phyloP scores from a whole-genome alignment of 1,140 invertebrate species.

The Drosophila rhopaloa region DNA sequence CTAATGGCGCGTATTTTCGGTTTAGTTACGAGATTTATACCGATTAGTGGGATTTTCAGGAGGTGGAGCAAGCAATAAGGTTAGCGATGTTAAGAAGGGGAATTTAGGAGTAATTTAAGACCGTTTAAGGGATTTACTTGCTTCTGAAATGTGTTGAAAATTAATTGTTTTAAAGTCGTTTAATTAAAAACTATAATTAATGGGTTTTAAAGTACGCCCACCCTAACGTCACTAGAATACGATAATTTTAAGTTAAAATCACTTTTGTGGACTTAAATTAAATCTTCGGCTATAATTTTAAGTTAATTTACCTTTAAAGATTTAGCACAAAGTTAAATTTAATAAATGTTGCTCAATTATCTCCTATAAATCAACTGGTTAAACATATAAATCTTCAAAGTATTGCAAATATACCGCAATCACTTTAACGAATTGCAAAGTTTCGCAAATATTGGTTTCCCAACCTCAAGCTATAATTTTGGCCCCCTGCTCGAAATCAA shows the following conservation, averaged over 20 bases:
- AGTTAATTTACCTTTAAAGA: too few species aligned
- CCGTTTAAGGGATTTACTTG: slow-evolving; percentile 2
- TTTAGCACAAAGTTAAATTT: too few species aligned
- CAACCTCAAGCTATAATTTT: not conserved
- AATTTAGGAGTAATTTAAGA: not conserved
- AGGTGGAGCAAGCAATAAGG: not conserved
- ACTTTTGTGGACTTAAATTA: too few species aligned
- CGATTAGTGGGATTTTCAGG: slow-evolving; percentile 32
- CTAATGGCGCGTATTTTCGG: slow-evolving; percentile 48
- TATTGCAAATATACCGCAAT: not conserved
- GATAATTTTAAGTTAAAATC: too few species aligned
- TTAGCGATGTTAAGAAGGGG: not conserved
- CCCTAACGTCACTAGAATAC: too few species aligned
- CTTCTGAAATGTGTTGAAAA: slow-evolving; percentile 9
- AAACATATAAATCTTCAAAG: not conserved
- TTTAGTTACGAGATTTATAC: slow-evolving; percentile 56
- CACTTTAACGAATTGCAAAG: not conserved
- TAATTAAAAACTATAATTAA: too few species aligned
- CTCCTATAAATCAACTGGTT: not conserved
- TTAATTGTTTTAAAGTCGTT: slow-evolving; percentile 3
- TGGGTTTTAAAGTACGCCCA: too few species aligned
- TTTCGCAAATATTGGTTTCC: slow-evolving; percentile 5
- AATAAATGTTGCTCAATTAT: too few species aligned
- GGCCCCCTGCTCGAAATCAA: not conserved
- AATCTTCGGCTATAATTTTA: too few species aligned